Evolutionary conservation across 2,113 vertebrate genomes (phyloP), one percentile per base, ranked within the genome.

Genomic region (Hippolais icterina): DNA sequence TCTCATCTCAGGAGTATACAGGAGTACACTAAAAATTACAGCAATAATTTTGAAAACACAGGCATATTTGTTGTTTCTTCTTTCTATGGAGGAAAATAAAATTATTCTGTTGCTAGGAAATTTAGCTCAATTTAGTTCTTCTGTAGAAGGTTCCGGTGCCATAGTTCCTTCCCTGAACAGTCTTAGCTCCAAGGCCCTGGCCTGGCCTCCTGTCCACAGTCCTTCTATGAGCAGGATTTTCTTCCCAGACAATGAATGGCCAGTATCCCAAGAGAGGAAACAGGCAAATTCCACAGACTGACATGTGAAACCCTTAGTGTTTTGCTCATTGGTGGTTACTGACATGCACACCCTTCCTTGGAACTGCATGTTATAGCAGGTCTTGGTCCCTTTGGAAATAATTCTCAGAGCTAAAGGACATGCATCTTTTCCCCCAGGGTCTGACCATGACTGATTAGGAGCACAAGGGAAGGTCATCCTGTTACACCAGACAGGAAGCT

Each of bases 241-340:
- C 23, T 75, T 9, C 23, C 66, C 68, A 39, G 20, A 42, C 15
- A 24, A 11, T 2, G 2, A 49, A 39, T 2, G 0, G 8, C 1
- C 28, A 72, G 20, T 63, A 33, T 63, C 8, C 24, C 27, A 65
- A 49, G 19, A 52, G 4, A 53, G 2, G 21, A 71, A 28, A 8
- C 8, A 46, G 28, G 15, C 16, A 91, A 54, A 56, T 31, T 0
- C 49, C 56, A 65, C 7, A 57, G 24, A 49, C 1, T 3, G 0
- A 5, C 4, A 1, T 25, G 14, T 35, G 37, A 68, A 68, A 46
- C 6, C 2, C 12, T 54, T 52, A 59, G 25, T 0, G 9, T 68
- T 92, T 77, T 65, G 4, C 24, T 72, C 16, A 11, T 61, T 81
- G 4, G 1, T 42, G 4, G 5, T 33, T 47, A 17, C 31, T 31